Base-by-base conservation (phyloP, 2,113 vertebrate genomes). In the Fregetta grallaria region DNA sequence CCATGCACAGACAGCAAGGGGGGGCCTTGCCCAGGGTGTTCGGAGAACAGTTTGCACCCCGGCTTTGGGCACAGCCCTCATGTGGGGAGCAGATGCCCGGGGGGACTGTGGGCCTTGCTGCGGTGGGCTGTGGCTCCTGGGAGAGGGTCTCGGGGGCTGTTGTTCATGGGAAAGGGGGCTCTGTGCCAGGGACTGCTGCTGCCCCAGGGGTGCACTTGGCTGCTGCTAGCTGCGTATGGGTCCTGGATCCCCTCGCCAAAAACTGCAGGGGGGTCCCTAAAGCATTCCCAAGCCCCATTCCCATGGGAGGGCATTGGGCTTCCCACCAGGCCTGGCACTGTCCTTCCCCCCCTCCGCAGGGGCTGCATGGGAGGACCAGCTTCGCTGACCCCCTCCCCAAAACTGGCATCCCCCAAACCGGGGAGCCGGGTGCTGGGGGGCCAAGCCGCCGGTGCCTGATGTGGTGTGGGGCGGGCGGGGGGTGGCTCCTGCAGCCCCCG, bases 361-460 rank as follows among this genome's bases (percentile, higher is more conserved):
- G 55, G 36, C 66, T 88, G 32, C 50, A 45, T 7, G 49, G 15
- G 7, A 29, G 3, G 4, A 68, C 13, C 5, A 74, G 50, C 27
- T 13, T 81, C 7, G 0, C 26, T 77, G 68, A 40, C 23, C 4
- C n/a, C 13, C 65, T 75, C 42, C n/a, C 15, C 78, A 78, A 40
- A 82, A 40, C 8, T 32, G 18, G 15, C 38, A 90, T 3, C 8
- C 25, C 14, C 22, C 29, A 40, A 36, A 75, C 20, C 2, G 6
- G 32, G 52, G 16, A 74, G 18, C 18, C 0, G 1, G 5, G 25
- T 71, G 42, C 34, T 3, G 2, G 9, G 12, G 11, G 13, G 6
- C 38, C 32, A 55, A 63, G 56, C 18, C 21, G 5, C 11, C 1
- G 19, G 19, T 59, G 70, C 17, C 42, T 70, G 67, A 81, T 90